Base-by-base conservation (phyloP, 2,113 vertebrate genomes). In the Pseudorhombus dupliciocellatus region DNA sequence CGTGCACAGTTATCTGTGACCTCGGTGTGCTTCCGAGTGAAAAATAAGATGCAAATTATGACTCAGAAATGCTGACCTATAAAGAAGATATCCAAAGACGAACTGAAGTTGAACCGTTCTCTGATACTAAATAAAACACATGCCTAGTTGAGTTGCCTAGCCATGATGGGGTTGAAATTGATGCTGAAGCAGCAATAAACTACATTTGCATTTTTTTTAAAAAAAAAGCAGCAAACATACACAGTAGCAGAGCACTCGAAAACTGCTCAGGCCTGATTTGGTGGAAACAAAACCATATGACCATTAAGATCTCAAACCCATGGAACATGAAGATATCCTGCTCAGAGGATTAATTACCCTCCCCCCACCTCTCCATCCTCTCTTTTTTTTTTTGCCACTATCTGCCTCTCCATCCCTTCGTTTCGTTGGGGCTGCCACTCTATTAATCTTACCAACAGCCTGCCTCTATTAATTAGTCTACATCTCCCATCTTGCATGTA, bases 391-490 rank as follows among this genome's bases (percentile, higher is more conserved):
- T 55, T 50, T 51, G 54, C 53, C 71, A 42, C 70, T 80, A 79
- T 90, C 85, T 69, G 48, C 67, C 51, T 57, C 54, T 79, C 81
- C 57, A 77, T 89, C 86, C 79, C 76, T 77, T 57, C 7, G 66
- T 87, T 85, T 72, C 55, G 9, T 73, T 75, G 75, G 59, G 57
- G 42, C 68, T 79, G 77, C 83, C 73, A 81, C 80, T 81, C 56
- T 69, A 82, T 84, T 90, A 90, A 88, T 92, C 87, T 84, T 67
- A 51, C 73, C 75, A 79, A 87, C 87, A 88, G 84, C 88, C 87
- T 85, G 80, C 70, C 54, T 80, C 85, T 86, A 86, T 90, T 92
- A 90, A 90, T 92, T 90, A 90, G 79, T 56, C 80, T 44, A 62
- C 75, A 68, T 83, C 72, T 88, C 71, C 85, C 79, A 84, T 90